Evolutionary conservation across 2,888 invertebrate species (phyloP), one percentile per base, ranked within the genome.

Genomic region (Lasioglossum villosulum): DNA sequence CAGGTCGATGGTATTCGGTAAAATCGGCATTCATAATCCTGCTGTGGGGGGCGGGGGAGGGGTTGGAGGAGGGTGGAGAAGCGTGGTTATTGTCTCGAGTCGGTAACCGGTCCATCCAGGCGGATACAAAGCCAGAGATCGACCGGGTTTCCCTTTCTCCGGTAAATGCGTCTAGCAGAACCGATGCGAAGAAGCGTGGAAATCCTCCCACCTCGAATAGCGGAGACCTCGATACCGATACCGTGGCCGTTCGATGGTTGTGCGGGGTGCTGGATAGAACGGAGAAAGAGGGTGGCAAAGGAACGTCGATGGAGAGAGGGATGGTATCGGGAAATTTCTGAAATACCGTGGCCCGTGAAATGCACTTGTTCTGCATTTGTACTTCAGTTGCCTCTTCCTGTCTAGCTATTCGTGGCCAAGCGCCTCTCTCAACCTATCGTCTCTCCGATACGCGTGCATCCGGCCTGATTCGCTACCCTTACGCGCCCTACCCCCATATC

Each of bases 361-460:
- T 90, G 90, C 91, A 90, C 88, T 90, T 88, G 88, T 83, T 91
- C 86, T 86, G 88, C 91, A 91, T 90, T 90, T 90, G 90, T 91
- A 90, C 84, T 80, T 63, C 37, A 70, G 83, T 83, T 84, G 68
- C 83, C 87, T 79, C 89, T 82, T 80, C 68, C 82, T 72, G 79
- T 84, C 72, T 59, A 68, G 45, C 76, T 56, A 71, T 76, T 78
- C 78, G 75, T 72, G 16, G 52, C 48, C 45, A 59, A 59, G n/a
- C 59, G 59, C 52, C 59, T 59, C 59, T 59, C 59, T 27, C 59
- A 4, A n/a, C 59, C 59, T 27, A n/a, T 27, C 59, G 27, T 27
- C 59, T 27, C 56, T 12, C 56, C 56, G 52, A 23, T 52, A 23
- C 52, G 52, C 52, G 52, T 52, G 23, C 52, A 52, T 52, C 52